These are phyloP conservation scores for Pollenia amentaria DNA, from an alignment of 2,888 invertebrate species.

Conservation along the genomic window DNA sequence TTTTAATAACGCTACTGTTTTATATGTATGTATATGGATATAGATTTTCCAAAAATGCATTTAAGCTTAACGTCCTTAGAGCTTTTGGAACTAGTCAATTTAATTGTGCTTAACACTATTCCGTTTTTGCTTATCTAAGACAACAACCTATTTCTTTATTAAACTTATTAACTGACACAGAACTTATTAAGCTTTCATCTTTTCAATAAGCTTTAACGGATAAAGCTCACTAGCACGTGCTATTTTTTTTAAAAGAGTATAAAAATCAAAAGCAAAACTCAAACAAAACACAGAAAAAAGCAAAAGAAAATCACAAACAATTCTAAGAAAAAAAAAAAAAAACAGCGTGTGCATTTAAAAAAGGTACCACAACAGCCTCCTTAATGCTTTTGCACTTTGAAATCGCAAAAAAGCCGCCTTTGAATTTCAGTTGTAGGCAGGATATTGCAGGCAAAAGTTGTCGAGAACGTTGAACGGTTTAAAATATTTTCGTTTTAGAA, in stretches of 20 bases:
- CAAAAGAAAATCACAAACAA: not conserved
- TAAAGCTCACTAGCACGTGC: constrained; percentile 58
- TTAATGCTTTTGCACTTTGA: constrained; percentile 18
- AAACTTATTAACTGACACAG: not conserved
- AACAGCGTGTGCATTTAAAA: not conserved
- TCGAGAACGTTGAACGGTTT: constrained; percentile 36
- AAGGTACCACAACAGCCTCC: constrained; percentile 57
- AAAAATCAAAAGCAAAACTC: constrained; percentile 12
- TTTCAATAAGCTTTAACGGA: not conserved
- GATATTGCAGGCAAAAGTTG: constrained; percentile 79
- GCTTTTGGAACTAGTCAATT: no score
- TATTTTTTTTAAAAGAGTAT: constrained; percentile 30
- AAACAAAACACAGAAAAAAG: constrained; percentile 1
- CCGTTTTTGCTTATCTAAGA: not conserved
- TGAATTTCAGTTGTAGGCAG: constrained; percentile 81
- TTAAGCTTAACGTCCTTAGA: no score
- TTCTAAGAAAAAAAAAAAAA: constrained; percentile 8
- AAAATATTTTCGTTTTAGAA: constrained; percentile 4
- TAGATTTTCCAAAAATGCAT: no score
- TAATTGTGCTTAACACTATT: not conserved
- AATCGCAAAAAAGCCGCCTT: constrained; percentile 63
- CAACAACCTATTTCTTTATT: not conserved
- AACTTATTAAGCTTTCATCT: constrained; percentile 13
- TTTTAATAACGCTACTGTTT: no score
- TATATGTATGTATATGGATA: no score